Conservation (phyloP, 2,888 invertebrate genomes). For the Platerodrilus igneus region DNA sequence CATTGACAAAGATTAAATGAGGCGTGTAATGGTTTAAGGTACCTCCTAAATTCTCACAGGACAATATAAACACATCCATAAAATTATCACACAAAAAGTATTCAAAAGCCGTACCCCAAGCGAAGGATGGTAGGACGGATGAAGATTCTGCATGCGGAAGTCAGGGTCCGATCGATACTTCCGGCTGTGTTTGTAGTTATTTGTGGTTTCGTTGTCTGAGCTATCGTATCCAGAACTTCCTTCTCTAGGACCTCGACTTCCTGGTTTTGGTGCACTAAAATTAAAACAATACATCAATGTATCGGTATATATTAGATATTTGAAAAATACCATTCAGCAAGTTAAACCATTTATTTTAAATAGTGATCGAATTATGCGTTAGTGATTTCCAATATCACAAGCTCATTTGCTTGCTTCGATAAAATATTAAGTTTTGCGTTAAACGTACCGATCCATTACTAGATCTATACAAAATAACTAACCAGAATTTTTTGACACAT, state of each 20-base stretch:
- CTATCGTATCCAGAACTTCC: conserved; percentile 92
- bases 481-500: no score
- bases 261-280: conserved; percentile 53
- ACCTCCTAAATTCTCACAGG: conserved; percentile 15
- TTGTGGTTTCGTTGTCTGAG: conserved; percentile 74
- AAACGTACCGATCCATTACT: no score
- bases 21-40: conserved; percentile 27
- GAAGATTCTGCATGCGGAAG: conserved; percentile 65
- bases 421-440: no score
- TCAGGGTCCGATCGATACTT: conserved; percentile 85
- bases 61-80: conserved; percentile 8
- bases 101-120: conserved; percentile 39
- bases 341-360: no score
- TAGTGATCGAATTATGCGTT: no score
- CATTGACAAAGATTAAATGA: conserved; percentile 27
- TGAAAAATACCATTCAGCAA: no score
- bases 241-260: conserved; percentile 64
- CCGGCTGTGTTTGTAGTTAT: conserved; percentile 59
- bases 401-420: no score
- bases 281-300: no score
- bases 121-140: conserved; percentile 52
- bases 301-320: background rate
- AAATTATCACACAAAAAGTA: no score
- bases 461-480: no score
- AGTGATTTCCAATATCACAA: no score